Base-by-base conservation (phyloP, 2,888 invertebrate species). In the Atethmia centrago region DNA sequence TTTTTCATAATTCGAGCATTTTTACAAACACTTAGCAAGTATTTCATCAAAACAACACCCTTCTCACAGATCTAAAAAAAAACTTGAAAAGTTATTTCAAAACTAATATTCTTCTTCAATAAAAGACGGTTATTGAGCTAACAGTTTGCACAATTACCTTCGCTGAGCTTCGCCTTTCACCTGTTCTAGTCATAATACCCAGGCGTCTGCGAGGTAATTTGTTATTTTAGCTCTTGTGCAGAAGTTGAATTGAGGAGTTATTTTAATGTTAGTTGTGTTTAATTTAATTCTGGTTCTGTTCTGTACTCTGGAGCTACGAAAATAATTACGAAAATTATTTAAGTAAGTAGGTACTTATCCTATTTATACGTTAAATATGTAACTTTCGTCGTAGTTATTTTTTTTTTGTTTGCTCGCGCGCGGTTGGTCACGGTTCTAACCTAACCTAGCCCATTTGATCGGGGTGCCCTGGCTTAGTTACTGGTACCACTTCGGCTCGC, bases 161-260 rank as follows among this genome's bases (percentile, higher is more conserved):
- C 87, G 78, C 78, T 80, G 86, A 89, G 77, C 80, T 77, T 79
- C 85, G 14, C 19, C 51, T 69, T 40, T 79, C 88, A 89, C 90
- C 90, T 89, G 89, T 45, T 87, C 90, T 90, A 92, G 89, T 86
- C 91, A 94, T 93, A 94, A 94, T 91, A 94, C 83, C 88, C 85
- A 69, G 84, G 79, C 77, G 76, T 82, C 78, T 59, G 71, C 7
- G 49, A 78, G 63, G 86, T 93, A 93, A 93, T 92, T 93, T 92
- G 90, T 90, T 93, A 90, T 90, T 90, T 85, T 82, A 85, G 65
- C 56, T 63, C 77, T 56, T 25, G 51, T 31, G 55, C 68, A 71
- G 63, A 62, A 86, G 51, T 70, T 76, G 64, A 79, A 72, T 58
- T 74, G 58, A 53, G 53, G 58, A 61, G 75, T 63, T 79, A 76